Percentiles rank a stretch among this genome's conserved stretches.
Evolutionary conservation across 1,140 invertebrate genomes (phyloP).

Genomic region (Leucophenga varia): DNA sequence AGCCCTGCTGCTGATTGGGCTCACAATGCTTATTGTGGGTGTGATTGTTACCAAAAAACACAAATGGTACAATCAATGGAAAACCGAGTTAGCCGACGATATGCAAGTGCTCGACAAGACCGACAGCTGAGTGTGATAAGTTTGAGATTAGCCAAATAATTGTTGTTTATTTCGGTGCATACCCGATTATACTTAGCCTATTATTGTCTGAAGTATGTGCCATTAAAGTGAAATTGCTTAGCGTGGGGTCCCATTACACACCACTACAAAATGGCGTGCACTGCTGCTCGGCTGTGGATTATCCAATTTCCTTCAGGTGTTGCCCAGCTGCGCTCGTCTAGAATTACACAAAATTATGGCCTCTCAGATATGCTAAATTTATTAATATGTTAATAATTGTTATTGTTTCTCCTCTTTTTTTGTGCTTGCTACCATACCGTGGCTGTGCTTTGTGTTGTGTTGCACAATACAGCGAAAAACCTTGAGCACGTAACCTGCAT

Average conservation of each 20-base stretch:
- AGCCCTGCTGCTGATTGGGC: constrained; percentile 24
- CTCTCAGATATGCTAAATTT: constrained; percentile 51
- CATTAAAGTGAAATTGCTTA: constrained; percentile 10
- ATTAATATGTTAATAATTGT: constrained; percentile 55
- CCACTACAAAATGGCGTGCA: constrained; percentile 24
- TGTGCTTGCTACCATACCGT: no score
- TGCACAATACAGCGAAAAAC: constrained; percentile 11
- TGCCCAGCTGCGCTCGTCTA: constrained; percentile 42
- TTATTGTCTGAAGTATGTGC: constrained; percentile 18
- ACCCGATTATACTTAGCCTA: constrained; percentile 10
- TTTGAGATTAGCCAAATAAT: constrained; percentile 6
- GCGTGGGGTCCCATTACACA: constrained; percentile 9
- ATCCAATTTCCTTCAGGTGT: constrained; percentile 42
- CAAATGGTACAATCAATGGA: constrained; percentile 28
- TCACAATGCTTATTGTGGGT: constrained; percentile 16
- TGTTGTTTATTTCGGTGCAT: constrained; percentile 3
- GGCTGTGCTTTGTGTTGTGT: constrained; percentile 8
- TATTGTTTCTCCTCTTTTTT: constrained; percentile 16
- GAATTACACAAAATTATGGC: constrained; percentile 51
- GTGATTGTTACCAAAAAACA: constrained; percentile 27
- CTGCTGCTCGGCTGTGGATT: constrained; percentile 26
- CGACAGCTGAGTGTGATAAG: constrained; percentile 10
- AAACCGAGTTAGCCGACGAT: background rate
- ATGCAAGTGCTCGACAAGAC: background rate
- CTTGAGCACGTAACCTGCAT: constrained; percentile 47